Evolutionary conservation across 2,113 vertebrate genomes (phyloP).

Genomic region (Ceuthmochares aereus): DNA sequence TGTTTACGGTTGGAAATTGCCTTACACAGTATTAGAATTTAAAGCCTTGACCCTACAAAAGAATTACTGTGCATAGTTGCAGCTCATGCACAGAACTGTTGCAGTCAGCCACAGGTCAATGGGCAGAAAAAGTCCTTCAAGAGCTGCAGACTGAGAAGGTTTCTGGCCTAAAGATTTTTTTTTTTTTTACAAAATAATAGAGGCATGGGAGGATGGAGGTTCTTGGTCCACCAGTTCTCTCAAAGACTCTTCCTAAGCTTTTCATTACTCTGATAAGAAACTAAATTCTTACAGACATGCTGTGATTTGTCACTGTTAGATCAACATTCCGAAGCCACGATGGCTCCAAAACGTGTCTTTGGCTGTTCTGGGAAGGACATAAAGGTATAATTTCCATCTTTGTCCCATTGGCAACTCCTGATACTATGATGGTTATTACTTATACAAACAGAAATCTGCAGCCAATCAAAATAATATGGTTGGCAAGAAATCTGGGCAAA

Average conservation of each 20-base stretch:
- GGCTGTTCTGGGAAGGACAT: slow-evolving; percentile 53
- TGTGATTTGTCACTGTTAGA: background rate
- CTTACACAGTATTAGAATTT: background rate
- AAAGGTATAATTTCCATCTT: slow-evolving; percentile 65
- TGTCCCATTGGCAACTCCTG: slow-evolving; percentile 54
- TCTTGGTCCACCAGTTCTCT: background rate
- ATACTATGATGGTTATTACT: slow-evolving; percentile 62
- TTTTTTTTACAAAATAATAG: background rate
- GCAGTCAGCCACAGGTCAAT: background rate
- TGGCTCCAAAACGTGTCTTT: slow-evolving; percentile 46
- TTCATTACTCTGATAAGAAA: background rate
- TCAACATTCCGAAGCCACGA: background rate
- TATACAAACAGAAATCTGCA: slow-evolving; percentile 65
- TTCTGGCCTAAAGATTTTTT: background rate
- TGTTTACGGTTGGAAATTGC: background rate
- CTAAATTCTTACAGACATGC: background rate
- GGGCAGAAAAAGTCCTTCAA: background rate
- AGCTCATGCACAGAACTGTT: accelerated
- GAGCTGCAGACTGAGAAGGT: background rate
- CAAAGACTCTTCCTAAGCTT: background rate
- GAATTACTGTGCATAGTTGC: background rate
- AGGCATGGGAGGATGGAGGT: background rate
- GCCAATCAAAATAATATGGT: slow-evolving; percentile 73
- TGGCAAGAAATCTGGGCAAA: slow-evolving; percentile 70
- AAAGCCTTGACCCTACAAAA: background rate